Evolutionary conservation across 2,797 vertebrate species (phyloP), one percentile per base, ranked within the genome.

Genomic region (Neosilurus hyrtlii): DNA sequence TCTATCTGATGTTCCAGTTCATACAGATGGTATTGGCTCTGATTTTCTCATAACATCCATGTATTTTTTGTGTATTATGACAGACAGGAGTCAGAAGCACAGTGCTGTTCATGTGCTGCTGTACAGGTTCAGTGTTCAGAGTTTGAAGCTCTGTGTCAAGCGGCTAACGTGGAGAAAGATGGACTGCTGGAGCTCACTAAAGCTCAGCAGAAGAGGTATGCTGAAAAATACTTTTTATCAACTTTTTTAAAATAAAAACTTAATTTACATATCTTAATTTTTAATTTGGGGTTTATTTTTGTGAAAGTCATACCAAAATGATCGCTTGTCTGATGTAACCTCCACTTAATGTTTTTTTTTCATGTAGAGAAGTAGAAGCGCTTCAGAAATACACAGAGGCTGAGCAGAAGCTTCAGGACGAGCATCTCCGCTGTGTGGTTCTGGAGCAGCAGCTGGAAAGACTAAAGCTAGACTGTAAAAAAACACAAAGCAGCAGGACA

Each of bases 171-270:
- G 86, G 95, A 97, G 84, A 93, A 91, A 22, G 90, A 94, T 82
- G 89, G 89, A 79, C 93, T 97, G 12, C 84, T 92, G 8, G 94
- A 96, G 77, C 90, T 96, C 82, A 90, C 96, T 86, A 87, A 89
- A 35, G 18, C 83, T 14, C 87, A 90, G 12, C 89, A 91, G 84
- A 83, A 24, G 86, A 94, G 87, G 91, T 93, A 88, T 77, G 78
- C 10, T 26, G n/a, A 61, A 57, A 1, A 72, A n/a, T 0, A 11
- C 0, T 9, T 2, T 18, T 11, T 35, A 16, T 9, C 9, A 9
- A 14, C 30, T 22, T 56, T 6, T 51, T 14, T 63, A 24, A 12
- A 43, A 30, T 30, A 30, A 43, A 43, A 43, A 43, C 20, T n/a
- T 54, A 5, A 30, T 56, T 65, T 20, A 57, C 24, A 30, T 20